Percentiles rank a stretch among this genome's conserved stretches.
These are phyloP conservation scores for Diuraphis noxia DNA, from an alignment of 1,140 invertebrate genomes.

Conservation along the genomic window DNA sequence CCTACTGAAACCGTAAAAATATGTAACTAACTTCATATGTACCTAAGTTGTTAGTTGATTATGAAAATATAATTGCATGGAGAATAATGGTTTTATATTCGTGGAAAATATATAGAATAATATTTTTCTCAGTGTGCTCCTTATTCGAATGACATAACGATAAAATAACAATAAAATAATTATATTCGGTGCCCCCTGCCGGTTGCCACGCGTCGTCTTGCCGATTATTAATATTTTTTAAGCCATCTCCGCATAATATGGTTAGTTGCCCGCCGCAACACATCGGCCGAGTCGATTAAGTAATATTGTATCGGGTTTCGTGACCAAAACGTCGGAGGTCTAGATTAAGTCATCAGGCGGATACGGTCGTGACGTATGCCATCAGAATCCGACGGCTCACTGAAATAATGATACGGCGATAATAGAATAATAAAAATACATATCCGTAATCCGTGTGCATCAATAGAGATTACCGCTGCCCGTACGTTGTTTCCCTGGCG, in stretches of 20 bases:
- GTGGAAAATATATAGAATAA: not conserved
- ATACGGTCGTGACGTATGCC: conserved; percentile 42
- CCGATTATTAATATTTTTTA: not conserved
- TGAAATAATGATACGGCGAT: conserved; percentile 4
- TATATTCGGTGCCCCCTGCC: not conserved
- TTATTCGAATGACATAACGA: not conserved
- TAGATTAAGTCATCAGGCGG: conserved; percentile 47
- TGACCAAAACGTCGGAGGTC: conserved; percentile 40
- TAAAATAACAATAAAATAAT: not conserved
- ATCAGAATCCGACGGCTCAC: not conserved
- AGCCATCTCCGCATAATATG: not conserved
- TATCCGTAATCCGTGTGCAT: conserved; percentile 17
- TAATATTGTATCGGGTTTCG: conserved; percentile 15
- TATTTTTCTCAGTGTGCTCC: not conserved
- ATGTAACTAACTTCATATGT: no score
- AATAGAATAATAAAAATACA: not conserved
- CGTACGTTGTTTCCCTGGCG: not conserved
- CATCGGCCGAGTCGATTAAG: not conserved
- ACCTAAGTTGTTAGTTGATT: not conserved
- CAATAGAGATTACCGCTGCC: conserved; percentile 18
- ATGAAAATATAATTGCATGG: not conserved
- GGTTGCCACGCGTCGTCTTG: not conserved
- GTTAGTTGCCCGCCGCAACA: not conserved
- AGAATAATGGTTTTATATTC: not conserved
- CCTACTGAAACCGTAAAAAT: not conserved